Conservation (phyloP, 1,140 invertebrate species). For the Calephelis virginiensis region DNA sequence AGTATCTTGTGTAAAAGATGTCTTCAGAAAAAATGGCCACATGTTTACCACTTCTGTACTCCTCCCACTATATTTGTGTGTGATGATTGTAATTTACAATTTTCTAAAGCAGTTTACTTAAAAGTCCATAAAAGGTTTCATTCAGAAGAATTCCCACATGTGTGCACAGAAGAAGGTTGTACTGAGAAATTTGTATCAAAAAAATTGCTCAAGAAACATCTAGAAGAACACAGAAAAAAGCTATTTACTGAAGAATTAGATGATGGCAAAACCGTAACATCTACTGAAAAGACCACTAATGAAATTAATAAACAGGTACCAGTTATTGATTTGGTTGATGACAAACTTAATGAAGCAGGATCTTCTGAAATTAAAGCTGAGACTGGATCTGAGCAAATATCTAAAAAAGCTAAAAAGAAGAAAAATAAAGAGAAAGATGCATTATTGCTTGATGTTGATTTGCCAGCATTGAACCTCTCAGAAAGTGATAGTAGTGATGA, state of each 20-base stretch:
- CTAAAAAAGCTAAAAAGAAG: slow-evolving; percentile 80
- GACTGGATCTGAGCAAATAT: slow-evolving; percentile 43
- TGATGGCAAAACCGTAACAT: slow-evolving; percentile 57
- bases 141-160: slow-evolving; percentile 83
- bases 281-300: slow-evolving; percentile 41
- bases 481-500: slow-evolving; percentile 89
- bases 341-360: slow-evolving; percentile 52
- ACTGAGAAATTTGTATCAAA: slow-evolving; percentile 89
- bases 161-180: slow-evolving; percentile 84
- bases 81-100: slow-evolving; percentile 87
- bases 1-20: slow-evolving; percentile 91
- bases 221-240: slow-evolving; percentile 72
- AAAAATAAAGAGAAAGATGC: slow-evolving; percentile 82
- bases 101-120: slow-evolving; percentile 86
- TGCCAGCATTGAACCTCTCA: slow-evolving; percentile 89
- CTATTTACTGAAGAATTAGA: slow-evolving; percentile 47
- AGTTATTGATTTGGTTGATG: slow-evolving; percentile 58
- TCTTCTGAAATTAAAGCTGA: slow-evolving; percentile 54
- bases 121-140: slow-evolving; percentile 91
- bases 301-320: slow-evolving; percentile 48
- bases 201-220: slow-evolving; percentile 86
- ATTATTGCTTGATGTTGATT: slow-evolving; percentile 79
- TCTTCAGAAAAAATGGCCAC: slow-evolving; percentile 92
- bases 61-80: slow-evolving; percentile 87
- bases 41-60: slow-evolving; percentile 93